Base-by-base conservation (phyloP, 2,113 vertebrate species). In the Rutilus rutilus region DNA sequence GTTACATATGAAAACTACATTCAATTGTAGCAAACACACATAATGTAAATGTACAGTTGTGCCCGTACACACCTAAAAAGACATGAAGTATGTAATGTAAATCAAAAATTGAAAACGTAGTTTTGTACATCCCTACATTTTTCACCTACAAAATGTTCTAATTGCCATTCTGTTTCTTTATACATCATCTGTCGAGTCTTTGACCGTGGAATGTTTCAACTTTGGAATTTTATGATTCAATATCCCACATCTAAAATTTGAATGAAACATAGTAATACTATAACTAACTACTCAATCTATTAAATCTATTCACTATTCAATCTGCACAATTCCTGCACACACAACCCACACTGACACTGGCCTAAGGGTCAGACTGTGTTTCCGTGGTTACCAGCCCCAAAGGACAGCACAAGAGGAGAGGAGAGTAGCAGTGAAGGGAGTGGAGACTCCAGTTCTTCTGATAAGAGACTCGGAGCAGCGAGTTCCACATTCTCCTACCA, bases 311-410 rank as follows among this genome's bases (percentile, higher is more conserved):
- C 57, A 59, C 52, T 10, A 60, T 65, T 67, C 54, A 57, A 57
- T 57, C 69, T n/a, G 39, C 54, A 11, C 60, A 42, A 79, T 73
- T 33, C 42, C 54, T n/a, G 27, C 36, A 75, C 74, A 81, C 19
- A 45, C 60, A 82, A 60, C 3, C 36, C 69, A 74, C 6, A 64
- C 14, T 71, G 73, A 62, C 65, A 85, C 42, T 42, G 71, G 39
- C 84, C 54, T 30, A 33, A 21, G 64, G 82, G 76, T 71, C 69
- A 54, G 77, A 8, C 57, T 30, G n/a, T 86, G 89, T 89, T 89
- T 78, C 86, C 52, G 85, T 89, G 85, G 89, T 84, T 74, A 89
- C 77, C 12, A 33, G 52, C 69, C 69, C 69, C 60, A 52, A 69
- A 83, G 78, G 67, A 87, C 74, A 65, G 74, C 45, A 15, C 62